These are phyloP conservation scores for Macquaria australasica DNA, from an alignment of 2,113 vertebrate species.

Conservation along the genomic window DNA sequence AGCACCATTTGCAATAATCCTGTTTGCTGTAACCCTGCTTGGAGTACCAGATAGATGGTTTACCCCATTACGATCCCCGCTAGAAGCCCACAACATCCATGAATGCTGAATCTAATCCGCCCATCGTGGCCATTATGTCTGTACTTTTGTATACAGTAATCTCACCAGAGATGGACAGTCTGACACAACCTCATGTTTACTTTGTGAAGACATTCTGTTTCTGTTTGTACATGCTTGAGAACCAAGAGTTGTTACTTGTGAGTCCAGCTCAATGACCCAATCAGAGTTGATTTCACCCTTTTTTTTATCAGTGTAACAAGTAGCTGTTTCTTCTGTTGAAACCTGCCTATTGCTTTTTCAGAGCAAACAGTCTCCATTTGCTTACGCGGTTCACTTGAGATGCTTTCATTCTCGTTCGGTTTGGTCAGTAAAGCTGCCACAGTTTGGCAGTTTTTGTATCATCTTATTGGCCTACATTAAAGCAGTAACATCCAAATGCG, in stretches of 20 bases:
- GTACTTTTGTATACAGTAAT: background rate
- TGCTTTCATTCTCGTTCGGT: background rate
- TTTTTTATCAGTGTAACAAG: background rate
- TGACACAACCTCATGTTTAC: slow-evolving; percentile 4
- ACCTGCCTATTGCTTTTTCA: background rate
- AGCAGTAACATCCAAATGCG: background rate
- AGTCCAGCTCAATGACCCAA: background rate
- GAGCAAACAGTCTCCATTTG: background rate
- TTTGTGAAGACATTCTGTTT: slow-evolving; percentile 5
- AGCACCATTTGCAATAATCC: slow-evolving; percentile 43
- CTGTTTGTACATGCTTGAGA: background rate
- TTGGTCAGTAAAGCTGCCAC: background rate
- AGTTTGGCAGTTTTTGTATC: background rate
- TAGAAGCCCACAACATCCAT: background rate
- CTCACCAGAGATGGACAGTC: too few relatives aligned
- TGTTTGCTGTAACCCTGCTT: slow-evolving; percentile 29
- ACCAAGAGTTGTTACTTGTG: background rate
- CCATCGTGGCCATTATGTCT: background rate
- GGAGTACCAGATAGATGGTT: slow-evolving; percentile 1
- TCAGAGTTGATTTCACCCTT: background rate
- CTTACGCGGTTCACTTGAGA: background rate
- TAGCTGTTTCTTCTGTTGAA: background rate
- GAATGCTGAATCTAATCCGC: background rate
- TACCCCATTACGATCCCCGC: background rate
- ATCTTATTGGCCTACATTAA: slow-evolving; percentile 12